Conservation (phyloP, 2,113 vertebrate species). For the Megaceryle maxima region DNA sequence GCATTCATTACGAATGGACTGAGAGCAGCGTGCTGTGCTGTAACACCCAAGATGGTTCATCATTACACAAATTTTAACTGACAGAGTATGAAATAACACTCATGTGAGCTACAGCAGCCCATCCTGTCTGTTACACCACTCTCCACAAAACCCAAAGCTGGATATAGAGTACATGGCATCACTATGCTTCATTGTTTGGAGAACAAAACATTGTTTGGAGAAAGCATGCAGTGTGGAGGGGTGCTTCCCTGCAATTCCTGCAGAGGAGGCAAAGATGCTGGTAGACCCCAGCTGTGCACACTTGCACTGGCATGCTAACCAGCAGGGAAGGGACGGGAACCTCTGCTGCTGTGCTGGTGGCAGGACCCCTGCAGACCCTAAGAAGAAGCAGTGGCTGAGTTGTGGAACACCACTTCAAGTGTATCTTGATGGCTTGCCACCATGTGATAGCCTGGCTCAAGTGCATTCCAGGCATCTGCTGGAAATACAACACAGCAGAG, state of each 20-base stretch:
- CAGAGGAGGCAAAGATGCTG: not conserved
- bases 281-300: not conserved
- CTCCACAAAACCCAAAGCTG: not conserved
- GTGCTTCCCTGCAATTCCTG: too few relatives aligned
- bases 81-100: not conserved
- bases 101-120: not conserved
- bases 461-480: too few relatives aligned
- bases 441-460: too few relatives aligned
- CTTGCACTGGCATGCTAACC: accelerated
- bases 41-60: not conserved
- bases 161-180: too few relatives aligned
- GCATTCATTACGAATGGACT: not conserved
- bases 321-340: not conserved
- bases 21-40: not conserved
- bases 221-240: not conserved
- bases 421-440: not conserved
- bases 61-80: not conserved
- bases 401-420: not conserved
- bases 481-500: too few relatives aligned
- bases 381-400: not conserved
- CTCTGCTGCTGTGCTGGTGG: accelerated
- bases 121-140: not conserved
- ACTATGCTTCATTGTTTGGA: not conserved
- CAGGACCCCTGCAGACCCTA: not conserved
- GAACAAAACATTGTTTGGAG: not conserved